Base-by-base conservation (phyloP, 2,797 vertebrate species). In the Epinephelus awoara region DNA sequence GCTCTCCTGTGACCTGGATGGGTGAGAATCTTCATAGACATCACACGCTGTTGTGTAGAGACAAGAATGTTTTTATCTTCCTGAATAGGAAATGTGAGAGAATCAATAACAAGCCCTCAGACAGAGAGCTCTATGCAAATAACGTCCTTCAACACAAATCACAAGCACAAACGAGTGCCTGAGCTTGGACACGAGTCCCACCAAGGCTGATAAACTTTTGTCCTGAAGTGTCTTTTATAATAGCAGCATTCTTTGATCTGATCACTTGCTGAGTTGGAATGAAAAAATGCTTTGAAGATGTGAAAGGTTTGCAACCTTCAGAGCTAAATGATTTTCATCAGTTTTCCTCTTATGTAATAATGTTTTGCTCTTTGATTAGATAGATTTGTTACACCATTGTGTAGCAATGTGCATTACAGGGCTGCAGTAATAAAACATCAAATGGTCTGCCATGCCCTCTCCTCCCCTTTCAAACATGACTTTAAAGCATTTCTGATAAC, bases 231-330 rank as follows among this genome's bases (percentile, higher is more conserved):
- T 50, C 25, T 57, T 49, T 47, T n/a, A 17, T 11, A 52, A 51
- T 23, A 40, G 21, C 6, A 47, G 10, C 11, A 3, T 19, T 38
- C 19, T 67, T 79, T 86, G 23, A 86, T 67, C 40, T 21, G 14
- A 55, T 49, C 19, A 62, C n/a, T 21, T 18, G 15, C 11, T 56
- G 7, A 27, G 18, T 29, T 34, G 2, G 12, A 38, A 10, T 27
- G 15, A 19, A 80, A 52, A 57, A 58, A 47, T 25, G 15, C 23
- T 47, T 54, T 52, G 25, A 64, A 55, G 44, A n/a, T 23, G 38
- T 29, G 11, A 56, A 49, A 18, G 14, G 19, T 29, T 56, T 34
- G 17, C 12, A 47, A 6, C 23, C 27, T 67, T 67, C 51, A 52
- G 18, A 52, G 18, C 27, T 29, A 21, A 75, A 55, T 23, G 2